Conservation (phyloP, 2,888 invertebrate genomes). For the Drosophila eohydei region DNA sequence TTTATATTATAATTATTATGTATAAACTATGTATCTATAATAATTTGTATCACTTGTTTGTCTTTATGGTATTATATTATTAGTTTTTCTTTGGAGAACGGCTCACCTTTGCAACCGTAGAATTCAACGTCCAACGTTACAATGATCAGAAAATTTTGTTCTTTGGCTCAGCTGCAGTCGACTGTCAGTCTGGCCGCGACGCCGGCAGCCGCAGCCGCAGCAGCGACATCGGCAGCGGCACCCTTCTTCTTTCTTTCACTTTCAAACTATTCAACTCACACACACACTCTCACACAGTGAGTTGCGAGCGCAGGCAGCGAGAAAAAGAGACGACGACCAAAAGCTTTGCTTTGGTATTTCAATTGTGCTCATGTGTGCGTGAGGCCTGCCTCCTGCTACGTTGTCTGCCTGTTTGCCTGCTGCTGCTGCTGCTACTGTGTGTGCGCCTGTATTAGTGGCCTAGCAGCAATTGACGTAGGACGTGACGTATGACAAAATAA, state of each 20-base stretch:
- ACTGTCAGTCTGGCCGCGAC: conserved; percentile 26
- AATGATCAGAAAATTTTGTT: conserved; percentile 84
- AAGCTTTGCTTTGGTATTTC: conserved; percentile 49
- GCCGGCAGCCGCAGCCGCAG: conserved; percentile 23
- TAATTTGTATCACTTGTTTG: conserved; percentile 28
- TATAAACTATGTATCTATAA: conserved; percentile 19
- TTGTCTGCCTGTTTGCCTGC: conserved; percentile 14
- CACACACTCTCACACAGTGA: conserved; percentile 17
- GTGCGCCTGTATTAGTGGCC: conserved; percentile 48
- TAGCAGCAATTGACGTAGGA: conserved; percentile 73
- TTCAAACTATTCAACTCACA: conserved; percentile 66
- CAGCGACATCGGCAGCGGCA: conserved; percentile 32
- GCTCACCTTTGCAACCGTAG: conserved; percentile 84
- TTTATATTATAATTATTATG: conserved; percentile 11
- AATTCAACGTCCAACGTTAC: conserved; percentile 85
- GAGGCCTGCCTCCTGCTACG: conserved; percentile 60
- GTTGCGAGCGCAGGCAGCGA: conserved; percentile 38
- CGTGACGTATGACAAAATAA: conserved; percentile 62
- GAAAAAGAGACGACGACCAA: conserved; percentile 50
- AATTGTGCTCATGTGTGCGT: conserved; percentile 24
- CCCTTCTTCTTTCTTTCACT: conserved; percentile 76
- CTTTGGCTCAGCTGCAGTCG: conserved; percentile 72
- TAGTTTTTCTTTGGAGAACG: conserved; percentile 61
- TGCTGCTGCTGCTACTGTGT: conserved; percentile 17
- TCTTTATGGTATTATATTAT: conserved; percentile 41